These are phyloP conservation scores for Hedya salicella DNA, from an alignment of 2,888 invertebrate genomes.

Conservation along the genomic window DNA sequence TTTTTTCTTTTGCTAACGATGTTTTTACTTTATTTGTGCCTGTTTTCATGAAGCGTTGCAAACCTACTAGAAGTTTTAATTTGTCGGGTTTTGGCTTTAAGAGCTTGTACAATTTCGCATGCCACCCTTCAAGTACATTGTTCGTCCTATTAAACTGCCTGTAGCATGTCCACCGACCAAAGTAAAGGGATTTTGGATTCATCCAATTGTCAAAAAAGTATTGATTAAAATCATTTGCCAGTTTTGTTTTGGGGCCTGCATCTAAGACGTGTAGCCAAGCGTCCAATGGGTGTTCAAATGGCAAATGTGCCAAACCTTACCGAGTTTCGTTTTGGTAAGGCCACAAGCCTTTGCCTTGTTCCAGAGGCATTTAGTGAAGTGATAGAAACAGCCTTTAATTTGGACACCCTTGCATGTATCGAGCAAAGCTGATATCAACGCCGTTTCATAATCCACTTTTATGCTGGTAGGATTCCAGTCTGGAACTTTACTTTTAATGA, in stretches of 20 bases:
- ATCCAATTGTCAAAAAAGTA: not conserved
- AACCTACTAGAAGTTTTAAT: conserved; percentile 5
- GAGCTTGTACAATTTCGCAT: conserved; percentile 6
- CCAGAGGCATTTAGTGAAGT: conserved; percentile 2
- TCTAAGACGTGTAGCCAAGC: conserved; percentile 2
- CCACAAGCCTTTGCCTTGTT: conserved; percentile 1
- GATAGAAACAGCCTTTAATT: conserved; percentile 1
- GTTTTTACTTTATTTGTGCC: conserved; percentile 1
- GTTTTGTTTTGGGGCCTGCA: not conserved
- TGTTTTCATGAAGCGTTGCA: conserved; percentile 6
- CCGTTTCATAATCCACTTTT: conserved; percentile 2
- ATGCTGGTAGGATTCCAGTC: conserved; percentile 1
- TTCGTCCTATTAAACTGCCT: not conserved
- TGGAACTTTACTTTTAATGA: too few relatives aligned
- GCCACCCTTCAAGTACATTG: too few relatives aligned
- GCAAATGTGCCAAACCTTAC: not conserved
- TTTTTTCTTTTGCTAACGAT: not conserved
- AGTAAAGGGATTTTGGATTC: too few relatives aligned
- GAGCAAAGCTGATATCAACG: conserved; percentile 3
- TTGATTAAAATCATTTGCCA: not conserved
- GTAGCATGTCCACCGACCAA: not conserved
- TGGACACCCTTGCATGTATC: not conserved
- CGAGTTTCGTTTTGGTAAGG: not conserved
- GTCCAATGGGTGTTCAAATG: not conserved
- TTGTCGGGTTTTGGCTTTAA: conserved; percentile 18